Evolutionary conservation across 2,797 vertebrate genomes (phyloP), one percentile per base, ranked within the genome.

Genomic region (Petrocephalus sullivani): DNA sequence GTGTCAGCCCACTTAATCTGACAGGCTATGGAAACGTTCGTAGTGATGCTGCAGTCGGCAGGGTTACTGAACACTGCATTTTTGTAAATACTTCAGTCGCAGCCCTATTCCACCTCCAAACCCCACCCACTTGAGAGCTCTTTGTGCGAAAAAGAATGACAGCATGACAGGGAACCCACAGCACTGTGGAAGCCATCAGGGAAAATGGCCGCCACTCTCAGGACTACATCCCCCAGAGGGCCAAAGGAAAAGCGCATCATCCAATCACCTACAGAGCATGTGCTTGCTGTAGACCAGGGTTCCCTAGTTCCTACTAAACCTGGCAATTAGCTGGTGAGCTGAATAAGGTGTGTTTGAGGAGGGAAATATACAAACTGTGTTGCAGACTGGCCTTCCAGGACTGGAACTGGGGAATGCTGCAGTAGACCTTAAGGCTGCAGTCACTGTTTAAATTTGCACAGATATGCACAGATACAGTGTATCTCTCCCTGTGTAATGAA

Each of bases 201-300:
- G 49, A 64, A 41, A 49, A 82, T 56, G 51, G 83, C n/a, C 51
- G 10, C 83, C 51, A 1, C 23, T 85, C 23, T 33, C 53, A 85
- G 83, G 23, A 85, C 83, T 85, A 28, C 83, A 85, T 85, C 10
- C 51, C 83, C 83, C 83, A 57, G 83, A 85, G 83, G 83, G 83
- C 83, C 53, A 0, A 54, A 4, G 83, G 53, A 85, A 57, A 81
- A 51, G 10, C 1, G 51, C 83, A 16, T 28, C 28, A 33, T 85
- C 21, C 53, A 5, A 33, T 85, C 4, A 53, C 23, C 23, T 33
- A 16, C 19, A 19, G 5, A 0, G 23, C 54, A 56, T 85, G 54
- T 56, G 46, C 7, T 85, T 12, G 49, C 23, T 33, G 21, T 85
- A 51, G 53, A 57, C 83, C 10, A 71, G 28, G 33, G 67, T 37